Conservation (phyloP, 92 coral and sea anemone species). For the Muricea muricata region DNA sequence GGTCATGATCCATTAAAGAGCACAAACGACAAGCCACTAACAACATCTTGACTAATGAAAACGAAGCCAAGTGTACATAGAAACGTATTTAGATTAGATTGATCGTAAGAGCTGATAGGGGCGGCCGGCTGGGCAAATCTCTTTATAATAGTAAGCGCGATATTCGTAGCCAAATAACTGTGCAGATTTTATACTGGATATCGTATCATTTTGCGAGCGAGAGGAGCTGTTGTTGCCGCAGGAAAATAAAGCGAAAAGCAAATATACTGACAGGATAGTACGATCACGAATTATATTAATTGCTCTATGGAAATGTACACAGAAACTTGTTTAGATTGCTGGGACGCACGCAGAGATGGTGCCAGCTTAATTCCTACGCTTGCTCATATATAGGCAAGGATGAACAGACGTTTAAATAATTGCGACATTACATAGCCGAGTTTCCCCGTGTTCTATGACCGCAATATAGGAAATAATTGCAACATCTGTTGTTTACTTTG, state of each 20-base stretch:
- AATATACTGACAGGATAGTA: not conserved
- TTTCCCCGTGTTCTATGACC: not conserved
- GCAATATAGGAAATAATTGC: not conserved
- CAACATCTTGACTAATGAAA: constrained; percentile 45
- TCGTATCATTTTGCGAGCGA: too few species aligned
- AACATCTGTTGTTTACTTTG: constrained; percentile 1
- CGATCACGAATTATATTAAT: not conserved
- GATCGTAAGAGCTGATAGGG: not conserved
- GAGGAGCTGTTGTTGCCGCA: too few species aligned
- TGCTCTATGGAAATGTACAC: not conserved
- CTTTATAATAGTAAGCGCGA: not conserved
- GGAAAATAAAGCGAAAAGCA: too few species aligned
- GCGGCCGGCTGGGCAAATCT: not conserved
- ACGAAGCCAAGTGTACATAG: constrained; percentile 37
- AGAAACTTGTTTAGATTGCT: not conserved
- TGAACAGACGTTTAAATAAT: not conserved
- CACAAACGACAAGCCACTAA: constrained; percentile 42
- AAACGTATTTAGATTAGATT: constrained; percentile 33
- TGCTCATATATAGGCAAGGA: not conserved
- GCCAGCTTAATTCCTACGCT: not conserved
- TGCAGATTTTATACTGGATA: too few species aligned
- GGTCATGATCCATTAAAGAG: constrained; percentile 30
- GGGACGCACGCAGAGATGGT: not conserved
- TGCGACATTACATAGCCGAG: not conserved
- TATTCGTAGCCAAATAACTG: too few species aligned